Percentiles rank a stretch among this genome's conserved stretches.
These are phyloP conservation scores for Oceanites oceanicus DNA, from an alignment of 2,113 vertebrate species.

Conservation along the genomic window DNA sequence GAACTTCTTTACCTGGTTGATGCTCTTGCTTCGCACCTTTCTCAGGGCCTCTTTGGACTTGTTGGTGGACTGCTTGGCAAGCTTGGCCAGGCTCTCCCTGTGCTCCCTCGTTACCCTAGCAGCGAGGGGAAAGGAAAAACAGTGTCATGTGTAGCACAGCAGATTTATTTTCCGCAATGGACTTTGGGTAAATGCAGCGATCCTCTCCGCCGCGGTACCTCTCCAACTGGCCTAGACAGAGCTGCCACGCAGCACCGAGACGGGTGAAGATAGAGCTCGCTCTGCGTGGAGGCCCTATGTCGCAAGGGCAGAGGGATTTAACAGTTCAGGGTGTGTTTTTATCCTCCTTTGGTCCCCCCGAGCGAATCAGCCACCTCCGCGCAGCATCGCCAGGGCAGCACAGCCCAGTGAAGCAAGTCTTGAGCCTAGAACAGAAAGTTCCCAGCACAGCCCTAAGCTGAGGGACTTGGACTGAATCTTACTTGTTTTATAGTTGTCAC, in stretches of 20 bases:
- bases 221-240: not conserved
- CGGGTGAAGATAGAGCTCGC: not conserved
- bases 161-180: not conserved
- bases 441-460: slow-evolving; percentile 28
- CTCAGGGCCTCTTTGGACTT: slow-evolving; percentile 92
- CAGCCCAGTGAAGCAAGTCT: slow-evolving; percentile 20
- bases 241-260: not conserved
- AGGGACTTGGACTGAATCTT: slow-evolving; percentile 61
- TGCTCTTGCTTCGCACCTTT: slow-evolving; percentile 79
- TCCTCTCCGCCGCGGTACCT: not conserved
- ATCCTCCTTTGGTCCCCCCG: not conserved
- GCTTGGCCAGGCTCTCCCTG: slow-evolving; percentile 86
- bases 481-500: slow-evolving; percentile 63
- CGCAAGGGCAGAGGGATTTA: not conserved
- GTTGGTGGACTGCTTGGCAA: slow-evolving; percentile 91
- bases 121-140: not conserved
- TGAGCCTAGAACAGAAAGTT: slow-evolving; percentile 25
- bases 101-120: slow-evolving; percentile 91
- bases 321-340: not conserved
- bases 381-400: not conserved
- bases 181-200: not conserved
- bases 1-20: slow-evolving; percentile 83
- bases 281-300: not conserved
- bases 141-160: not conserved
- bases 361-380: not conserved